Evolutionary conservation across 2,888 invertebrate species (phyloP), one percentile per base, ranked within the genome.

Genomic region (Callimorpha dominula): DNA sequence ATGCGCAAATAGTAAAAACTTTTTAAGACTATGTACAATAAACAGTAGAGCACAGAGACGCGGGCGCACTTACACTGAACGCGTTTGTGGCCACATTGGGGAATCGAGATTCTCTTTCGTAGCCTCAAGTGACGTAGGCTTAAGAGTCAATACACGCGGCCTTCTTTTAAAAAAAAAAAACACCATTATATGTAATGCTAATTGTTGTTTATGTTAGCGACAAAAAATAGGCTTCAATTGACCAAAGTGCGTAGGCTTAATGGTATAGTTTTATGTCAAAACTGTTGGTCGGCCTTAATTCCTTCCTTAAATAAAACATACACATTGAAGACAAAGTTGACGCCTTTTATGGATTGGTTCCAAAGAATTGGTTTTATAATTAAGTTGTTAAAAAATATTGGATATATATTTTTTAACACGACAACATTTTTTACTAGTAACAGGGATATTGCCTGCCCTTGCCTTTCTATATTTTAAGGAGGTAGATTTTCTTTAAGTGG

Each of bases 101-200:
- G 87, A 87, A 89, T 89, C 87, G 91, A 94, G 93, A 95, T 94
- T 95, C 93, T 93, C 93, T 93, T 93, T 93, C 92, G 90, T 90
- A 90, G 89, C 89, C 89, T 88, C 88, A 86, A 88, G 86, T 85
- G 90, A 88, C 89, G 88, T 88, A 93, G 95, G 89, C 85, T 82
- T 91, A 87, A 81, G 88, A 91, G 91, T 85, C 86, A 83, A 88
- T 84, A 94, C 94, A 95, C 80, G 79, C 81, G 93, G 88, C 92
- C 60, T 71, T 50, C 54, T 70, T 42, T n/a, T n/a, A 52, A 63
- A 69, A 57, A 52, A 63, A 69, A 57, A 12, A 60, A 60, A 31
- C 12, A 60, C 31, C 57, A 57, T n/a, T 40, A 42, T 73, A 69
- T 65, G 40, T n/a, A 63, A 70, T 78, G 79, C 70, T 78, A 80